Conservation (phyloP, 1,140 invertebrate species). For the Drosophila kepulauana region DNA sequence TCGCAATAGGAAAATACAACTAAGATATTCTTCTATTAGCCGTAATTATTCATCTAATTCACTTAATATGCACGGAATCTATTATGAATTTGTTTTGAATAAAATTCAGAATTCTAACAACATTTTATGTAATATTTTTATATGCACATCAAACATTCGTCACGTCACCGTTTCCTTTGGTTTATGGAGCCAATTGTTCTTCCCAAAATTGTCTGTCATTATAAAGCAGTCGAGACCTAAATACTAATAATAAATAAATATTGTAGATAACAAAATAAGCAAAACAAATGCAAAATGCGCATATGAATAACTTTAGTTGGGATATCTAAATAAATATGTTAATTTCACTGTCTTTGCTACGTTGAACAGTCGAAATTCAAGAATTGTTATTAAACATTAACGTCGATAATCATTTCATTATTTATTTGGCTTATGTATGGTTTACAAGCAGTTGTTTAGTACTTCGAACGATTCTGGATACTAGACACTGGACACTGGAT, state of each 20-base stretch:
- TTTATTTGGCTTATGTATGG: slow-evolving; percentile 1
- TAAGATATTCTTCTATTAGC: slow-evolving; percentile 5
- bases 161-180: slow-evolving; percentile 63
- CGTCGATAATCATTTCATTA: slow-evolving; percentile 26
- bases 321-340: slow-evolving; percentile 15
- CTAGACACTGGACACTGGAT: background rate
- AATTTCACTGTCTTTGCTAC: slow-evolving; percentile 17
- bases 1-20: background rate
- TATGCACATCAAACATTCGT: slow-evolving; percentile 27
- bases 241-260: slow-evolving; percentile 58
- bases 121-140: slow-evolving; percentile 26
- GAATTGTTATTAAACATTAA: slow-evolving; percentile 15
- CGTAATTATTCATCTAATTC: slow-evolving; percentile 33
- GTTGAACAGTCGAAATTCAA: slow-evolving; percentile 13
- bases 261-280: slow-evolving; percentile 9
- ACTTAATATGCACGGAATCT: slow-evolving; percentile 33
- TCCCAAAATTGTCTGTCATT: slow-evolving; percentile 63
- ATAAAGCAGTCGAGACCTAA: slow-evolving; percentile 60
- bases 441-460: slow-evolving; percentile 4
- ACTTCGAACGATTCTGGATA: background rate
- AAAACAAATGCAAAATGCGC: slow-evolving; percentile 7
- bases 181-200: slow-evolving; percentile 55
- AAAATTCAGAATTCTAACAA: slow-evolving; percentile 18
- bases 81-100: slow-evolving; percentile 5
- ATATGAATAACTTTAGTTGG: slow-evolving; percentile 39